phyloP scores from a whole-genome alignment of 2,888 invertebrate genomes.

The Alloplasta piceator region DNA sequence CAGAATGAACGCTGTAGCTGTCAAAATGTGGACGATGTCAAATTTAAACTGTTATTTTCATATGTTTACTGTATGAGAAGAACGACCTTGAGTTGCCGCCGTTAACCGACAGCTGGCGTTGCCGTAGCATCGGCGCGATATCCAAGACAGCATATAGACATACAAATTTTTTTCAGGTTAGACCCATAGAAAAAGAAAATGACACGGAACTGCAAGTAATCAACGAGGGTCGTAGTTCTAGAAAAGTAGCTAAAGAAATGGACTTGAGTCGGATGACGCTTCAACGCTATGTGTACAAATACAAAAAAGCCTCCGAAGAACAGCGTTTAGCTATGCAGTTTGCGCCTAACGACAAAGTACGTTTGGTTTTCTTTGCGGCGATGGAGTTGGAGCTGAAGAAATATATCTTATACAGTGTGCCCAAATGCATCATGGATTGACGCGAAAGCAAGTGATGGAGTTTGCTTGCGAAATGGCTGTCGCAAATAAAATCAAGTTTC shows the following conservation, averaged over 20 bases:
- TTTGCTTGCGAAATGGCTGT: constrained; percentile 72
- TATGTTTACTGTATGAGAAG: too few species aligned
- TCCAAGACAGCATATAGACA: too few species aligned
- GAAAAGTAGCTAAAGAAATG: too few species aligned
- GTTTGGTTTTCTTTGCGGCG: constrained; percentile 13
- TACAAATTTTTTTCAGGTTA: not conserved
- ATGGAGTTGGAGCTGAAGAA: constrained; percentile 32
- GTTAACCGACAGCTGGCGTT: too few species aligned
- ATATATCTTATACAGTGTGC: constrained; percentile 15
- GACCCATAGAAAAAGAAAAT: not conserved
- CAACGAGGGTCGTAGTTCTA: too few species aligned
- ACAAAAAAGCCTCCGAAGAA: constrained; percentile 16
- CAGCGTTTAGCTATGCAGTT: constrained; percentile 6
- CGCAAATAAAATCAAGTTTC: constrained; percentile 40
- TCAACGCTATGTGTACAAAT: constrained; percentile 28
- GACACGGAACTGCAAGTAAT: not conserved
- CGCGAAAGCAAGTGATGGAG: constrained; percentile 67
- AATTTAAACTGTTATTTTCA: too few species aligned
- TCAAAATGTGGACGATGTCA: too few species aligned
- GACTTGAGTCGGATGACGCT: constrained; percentile 42
- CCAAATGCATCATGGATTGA: constrained; percentile 68
- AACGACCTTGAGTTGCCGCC: too few species aligned
- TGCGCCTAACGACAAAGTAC: not conserved
- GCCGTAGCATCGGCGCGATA: too few species aligned
- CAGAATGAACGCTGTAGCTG: too few species aligned